phyloP scores from a whole-genome alignment of 92 coral and sea anemone species.

The Porites evermanni region DNA sequence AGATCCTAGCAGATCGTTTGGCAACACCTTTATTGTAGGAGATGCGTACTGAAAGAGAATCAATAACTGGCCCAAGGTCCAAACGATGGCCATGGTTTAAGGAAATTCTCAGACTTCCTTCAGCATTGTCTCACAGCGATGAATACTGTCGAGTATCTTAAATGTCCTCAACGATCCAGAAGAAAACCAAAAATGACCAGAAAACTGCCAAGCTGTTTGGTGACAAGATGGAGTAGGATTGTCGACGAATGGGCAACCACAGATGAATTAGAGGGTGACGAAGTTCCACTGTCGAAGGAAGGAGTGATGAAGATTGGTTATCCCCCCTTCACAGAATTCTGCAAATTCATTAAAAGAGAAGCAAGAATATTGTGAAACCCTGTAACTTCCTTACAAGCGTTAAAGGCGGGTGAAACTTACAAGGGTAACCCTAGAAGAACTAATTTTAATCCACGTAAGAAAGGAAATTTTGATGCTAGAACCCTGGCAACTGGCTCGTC shows the following conservation, averaged over 20 bases:
- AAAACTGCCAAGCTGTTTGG: conserved; percentile 54
- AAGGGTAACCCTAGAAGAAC: conserved; percentile 12
- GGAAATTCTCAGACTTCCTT: conserved; percentile 70
- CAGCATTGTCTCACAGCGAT: conserved; percentile 51
- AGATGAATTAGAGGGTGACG: conserved; percentile 5
- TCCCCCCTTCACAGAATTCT: conserved; percentile 59
- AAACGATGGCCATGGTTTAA: conserved; percentile 54
- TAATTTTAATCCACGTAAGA: background rate
- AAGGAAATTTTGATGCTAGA: background rate
- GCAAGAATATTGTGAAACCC: conserved; percentile 62
- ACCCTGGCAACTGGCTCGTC: conserved; percentile 22
- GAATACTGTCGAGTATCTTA: conserved; percentile 28
- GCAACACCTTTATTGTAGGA: too few relatives aligned
- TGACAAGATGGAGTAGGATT: conserved; percentile 42
- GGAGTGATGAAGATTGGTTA: background rate
- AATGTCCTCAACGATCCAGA: conserved; percentile 53
- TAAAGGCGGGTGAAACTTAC: conserved; percentile 1
- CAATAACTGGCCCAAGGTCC: conserved; percentile 50
- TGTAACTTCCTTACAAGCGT: background rate
- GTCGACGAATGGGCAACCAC: conserved; percentile 31
- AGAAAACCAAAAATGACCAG: conserved; percentile 36
- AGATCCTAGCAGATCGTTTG: too few relatives aligned
- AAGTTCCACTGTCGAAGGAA: background rate
- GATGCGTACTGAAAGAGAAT: too few relatives aligned
- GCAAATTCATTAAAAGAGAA: conserved; percentile 49